A percentile compares a stretch with the other conserved stretches of the same genome.
Conservation (phyloP, 2,113 vertebrate genomes). For the Beaufortia kweichowensis region DNA sequence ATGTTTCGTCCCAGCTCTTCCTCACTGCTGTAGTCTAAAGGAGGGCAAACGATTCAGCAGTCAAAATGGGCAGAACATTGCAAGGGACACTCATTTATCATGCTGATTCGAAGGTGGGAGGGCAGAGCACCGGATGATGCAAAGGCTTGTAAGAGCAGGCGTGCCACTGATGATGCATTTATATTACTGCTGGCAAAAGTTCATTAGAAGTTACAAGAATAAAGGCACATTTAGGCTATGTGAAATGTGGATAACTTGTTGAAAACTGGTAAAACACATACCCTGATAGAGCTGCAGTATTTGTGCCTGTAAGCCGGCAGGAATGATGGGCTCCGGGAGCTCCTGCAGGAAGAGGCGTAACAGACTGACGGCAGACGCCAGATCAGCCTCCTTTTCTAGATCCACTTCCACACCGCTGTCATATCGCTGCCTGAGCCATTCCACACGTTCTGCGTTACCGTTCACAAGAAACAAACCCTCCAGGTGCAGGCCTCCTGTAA, state of each 20-base stretch:
- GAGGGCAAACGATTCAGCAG: conserved; percentile 57
- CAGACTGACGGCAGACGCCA: conserved; percentile 95
- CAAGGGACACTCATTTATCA: neutral
- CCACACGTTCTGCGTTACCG: conserved; percentile 95
- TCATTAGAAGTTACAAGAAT: neutral
- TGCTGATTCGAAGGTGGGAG: neutral
- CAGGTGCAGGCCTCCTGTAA: conserved; percentile 88
- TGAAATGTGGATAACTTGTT: neutral
- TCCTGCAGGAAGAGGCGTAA: conserved; percentile 97
- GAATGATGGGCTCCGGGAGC: conserved; percentile 95
- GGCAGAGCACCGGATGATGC: conserved; percentile 1
- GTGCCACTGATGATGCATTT: conserved; percentile 21
- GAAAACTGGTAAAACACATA: conserved; percentile 56
- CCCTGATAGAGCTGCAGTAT: conserved; percentile 94
- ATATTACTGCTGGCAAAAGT: neutral
- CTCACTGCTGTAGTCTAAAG: conserved; percentile 89
- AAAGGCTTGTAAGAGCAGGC: conserved; percentile 5
- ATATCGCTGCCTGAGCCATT: conserved; percentile 93
- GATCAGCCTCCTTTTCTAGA: conserved; percentile 93
- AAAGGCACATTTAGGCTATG: neutral
- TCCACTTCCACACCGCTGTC: conserved; percentile 94
- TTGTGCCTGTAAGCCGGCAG: conserved; percentile 84
- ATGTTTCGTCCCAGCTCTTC: conserved; percentile 92
- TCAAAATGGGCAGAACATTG: neutral
- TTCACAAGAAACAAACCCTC: conserved; percentile 97